A percentile compares a stretch with the other conserved stretches of the same genome.
Evolutionary conservation across 2,888 invertebrate genomes (phyloP).

Genomic region (Tubulanus polymorphus): DNA sequence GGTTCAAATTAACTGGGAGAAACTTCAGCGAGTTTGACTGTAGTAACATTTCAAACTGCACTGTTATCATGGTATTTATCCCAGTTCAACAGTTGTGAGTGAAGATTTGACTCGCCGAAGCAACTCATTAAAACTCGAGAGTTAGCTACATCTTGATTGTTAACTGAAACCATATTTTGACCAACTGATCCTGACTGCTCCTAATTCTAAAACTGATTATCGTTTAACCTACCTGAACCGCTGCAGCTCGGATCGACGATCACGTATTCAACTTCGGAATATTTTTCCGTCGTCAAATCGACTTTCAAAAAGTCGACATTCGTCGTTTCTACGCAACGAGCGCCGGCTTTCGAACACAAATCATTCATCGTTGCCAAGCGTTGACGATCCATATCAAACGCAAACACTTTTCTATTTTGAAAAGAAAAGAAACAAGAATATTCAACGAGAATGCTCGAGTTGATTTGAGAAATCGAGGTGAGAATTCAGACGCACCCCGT

Average conservation of each 20-base stretch:
- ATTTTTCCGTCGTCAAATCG: constrained; percentile 56
- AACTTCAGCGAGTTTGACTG: too few species aligned
- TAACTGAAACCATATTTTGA: neutral
- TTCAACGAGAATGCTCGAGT: neutral
- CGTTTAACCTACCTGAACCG: constrained; percentile 75
- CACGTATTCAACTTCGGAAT: constrained; percentile 70
- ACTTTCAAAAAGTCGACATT: constrained; percentile 71
- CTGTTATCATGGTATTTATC: too few species aligned
- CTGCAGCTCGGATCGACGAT: constrained; percentile 97
- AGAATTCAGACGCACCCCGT: constrained; percentile 60
- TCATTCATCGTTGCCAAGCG: constrained; percentile 33
- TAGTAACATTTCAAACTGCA: too few species aligned
- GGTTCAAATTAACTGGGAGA: too few species aligned
- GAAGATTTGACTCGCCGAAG: too few species aligned
- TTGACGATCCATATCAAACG: constrained; percentile 70
- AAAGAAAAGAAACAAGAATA: too few species aligned
- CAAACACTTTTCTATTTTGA: constrained; percentile 68
- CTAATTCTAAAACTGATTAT: neutral
- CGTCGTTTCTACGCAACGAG: constrained; percentile 65
- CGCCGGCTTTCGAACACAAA: constrained; percentile 57
- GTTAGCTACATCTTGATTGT: neutral
- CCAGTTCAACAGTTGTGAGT: too few species aligned
- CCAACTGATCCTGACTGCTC: too few species aligned
- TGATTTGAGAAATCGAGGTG: too few species aligned
- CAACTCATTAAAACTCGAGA: too few species aligned